These are phyloP conservation scores for Aphelocoma coerulescens DNA, from an alignment of 2,113 vertebrate genomes.

Conservation along the genomic window DNA sequence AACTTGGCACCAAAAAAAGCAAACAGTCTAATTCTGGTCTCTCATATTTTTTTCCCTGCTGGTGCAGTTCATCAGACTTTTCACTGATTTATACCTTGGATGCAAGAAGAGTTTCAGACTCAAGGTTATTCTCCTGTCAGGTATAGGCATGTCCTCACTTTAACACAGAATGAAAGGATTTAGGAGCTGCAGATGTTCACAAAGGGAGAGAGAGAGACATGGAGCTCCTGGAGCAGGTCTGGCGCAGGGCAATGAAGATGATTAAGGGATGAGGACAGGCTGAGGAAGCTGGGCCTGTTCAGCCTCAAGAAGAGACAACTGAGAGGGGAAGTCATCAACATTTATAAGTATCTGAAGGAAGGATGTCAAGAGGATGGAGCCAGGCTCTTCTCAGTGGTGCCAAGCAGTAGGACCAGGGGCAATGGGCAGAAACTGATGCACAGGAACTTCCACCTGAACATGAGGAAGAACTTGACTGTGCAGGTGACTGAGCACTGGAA, in stretches of 20 bases:
- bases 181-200: background rate
- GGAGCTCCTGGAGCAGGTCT: background rate
- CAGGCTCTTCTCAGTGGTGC: background rate
- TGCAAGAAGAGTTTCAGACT: background rate
- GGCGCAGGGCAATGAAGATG: background rate
- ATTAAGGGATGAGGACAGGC: background rate
- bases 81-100: background rate
- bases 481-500: background rate
- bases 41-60: background rate
- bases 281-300: background rate
- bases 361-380: background rate
- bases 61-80: background rate
- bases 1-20: background rate
- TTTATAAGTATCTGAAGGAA: background rate
- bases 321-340: background rate
- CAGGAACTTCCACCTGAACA: background rate
- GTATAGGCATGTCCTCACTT: background rate
- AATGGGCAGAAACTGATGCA: background rate
- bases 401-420: background rate
- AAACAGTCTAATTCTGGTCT: background rate
- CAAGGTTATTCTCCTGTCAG: background rate
- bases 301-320: background rate
- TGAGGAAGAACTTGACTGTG: background rate
- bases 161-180: background rate
- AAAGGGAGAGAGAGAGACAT: background rate